Base-by-base conservation (phyloP, 2,113 vertebrate genomes). In the Cygnus buccinator region DNA sequence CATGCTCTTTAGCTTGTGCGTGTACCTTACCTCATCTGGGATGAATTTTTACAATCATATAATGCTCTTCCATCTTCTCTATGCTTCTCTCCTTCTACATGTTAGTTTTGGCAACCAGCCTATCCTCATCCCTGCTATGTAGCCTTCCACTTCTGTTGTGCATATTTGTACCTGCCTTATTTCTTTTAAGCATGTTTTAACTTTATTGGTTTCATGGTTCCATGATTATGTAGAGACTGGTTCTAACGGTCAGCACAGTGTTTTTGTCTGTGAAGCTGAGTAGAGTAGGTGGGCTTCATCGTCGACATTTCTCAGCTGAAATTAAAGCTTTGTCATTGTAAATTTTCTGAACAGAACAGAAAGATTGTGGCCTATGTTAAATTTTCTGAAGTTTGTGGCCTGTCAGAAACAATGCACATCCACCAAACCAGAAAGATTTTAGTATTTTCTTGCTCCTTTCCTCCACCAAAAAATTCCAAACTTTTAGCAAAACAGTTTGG, bases 231-330 rank as follows among this genome's bases (percentile, higher is more conserved):
- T 35, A 78, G 29, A 78, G 37, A 41, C 11, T 29, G 46, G 22
- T 70, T 85, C 37, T 77, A 57, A n/a, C 10, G 6, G 17, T 84
- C 55, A 82, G 31, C 16, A 4, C 2, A 7, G 22, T 26, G 31
- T 7, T 58, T 71, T 58, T 63, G 4, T 54, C 17, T 55, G 20
- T 33, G n/a, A 48, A 68, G 20, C 33, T 85, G 26, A 44, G 55
- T 55, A 22, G 58, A 63, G 6, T 18, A 31, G 8, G 18, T 70
- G 41, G 11, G 10, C 23, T 8, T 79, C 19, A 29, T 58, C 20
- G 48, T 41, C 13, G 15, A 17, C 0, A 0, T 80, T 72, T 41
- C 11, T 75, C 6, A 10, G 26, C 31, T 50, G 18, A 31, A 83
- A 76, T 76, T 67, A 55, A 59, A 85, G 33, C 4, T 50, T 82